Evolutionary conservation across 2,113 vertebrate species (phyloP).

Genomic region (Orycteropus afer): DNA sequence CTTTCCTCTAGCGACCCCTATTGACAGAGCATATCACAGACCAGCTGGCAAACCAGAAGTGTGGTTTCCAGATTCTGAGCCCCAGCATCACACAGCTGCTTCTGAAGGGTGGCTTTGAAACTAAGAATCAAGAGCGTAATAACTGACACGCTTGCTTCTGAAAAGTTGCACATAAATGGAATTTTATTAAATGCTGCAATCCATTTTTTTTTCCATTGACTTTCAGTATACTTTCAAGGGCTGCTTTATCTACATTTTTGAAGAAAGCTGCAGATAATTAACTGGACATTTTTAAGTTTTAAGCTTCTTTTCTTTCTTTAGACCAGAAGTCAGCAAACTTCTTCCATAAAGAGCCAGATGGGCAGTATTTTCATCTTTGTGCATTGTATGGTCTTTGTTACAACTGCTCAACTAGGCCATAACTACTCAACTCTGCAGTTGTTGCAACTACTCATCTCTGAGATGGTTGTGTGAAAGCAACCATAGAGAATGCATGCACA

Average conservation of each 20-base stretch:
- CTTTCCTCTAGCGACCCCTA: not conserved
- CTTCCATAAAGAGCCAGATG: not conserved
- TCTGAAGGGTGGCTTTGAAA: not conserved
- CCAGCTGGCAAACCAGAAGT: not conserved
- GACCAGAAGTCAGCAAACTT: not conserved
- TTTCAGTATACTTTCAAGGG: slow-evolving; percentile 17
- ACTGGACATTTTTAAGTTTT: not conserved
- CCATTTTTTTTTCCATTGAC: not conserved
- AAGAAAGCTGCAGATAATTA: not conserved
- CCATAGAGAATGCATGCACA: not conserved
- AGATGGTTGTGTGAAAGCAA: not conserved
- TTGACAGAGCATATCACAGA: not conserved
- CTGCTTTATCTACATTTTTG: not conserved
- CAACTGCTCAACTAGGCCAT: not conserved
- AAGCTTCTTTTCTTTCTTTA: not conserved
- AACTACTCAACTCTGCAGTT: not conserved
- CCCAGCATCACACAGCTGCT: not conserved
- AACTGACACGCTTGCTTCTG: not conserved
- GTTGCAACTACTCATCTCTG: not conserved
- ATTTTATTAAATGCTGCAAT: slow-evolving; percentile 5
- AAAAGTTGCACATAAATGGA: not conserved
- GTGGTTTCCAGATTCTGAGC: not conserved
- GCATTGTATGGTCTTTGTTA: not conserved
- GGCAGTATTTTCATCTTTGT: slow-evolving; percentile 1
- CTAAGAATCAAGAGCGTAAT: not conserved